phyloP scores from a whole-genome alignment of 2,113 vertebrate genomes.

The Chauna torquata region DNA sequence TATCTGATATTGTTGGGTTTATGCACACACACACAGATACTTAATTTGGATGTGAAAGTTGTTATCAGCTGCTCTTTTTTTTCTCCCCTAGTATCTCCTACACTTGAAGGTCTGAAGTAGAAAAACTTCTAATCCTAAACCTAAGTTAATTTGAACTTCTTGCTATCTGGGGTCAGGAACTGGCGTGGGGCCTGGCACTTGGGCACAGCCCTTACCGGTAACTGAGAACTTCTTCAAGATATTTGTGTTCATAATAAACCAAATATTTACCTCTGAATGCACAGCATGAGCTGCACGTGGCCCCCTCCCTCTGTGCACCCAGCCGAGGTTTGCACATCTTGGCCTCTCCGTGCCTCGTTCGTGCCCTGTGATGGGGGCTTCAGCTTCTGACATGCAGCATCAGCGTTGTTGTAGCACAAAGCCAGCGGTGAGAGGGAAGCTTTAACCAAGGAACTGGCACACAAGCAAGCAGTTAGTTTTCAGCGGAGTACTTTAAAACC shows the following conservation, averaged over 20 bases:
- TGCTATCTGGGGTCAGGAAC: no score
- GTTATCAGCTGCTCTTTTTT: neutral
- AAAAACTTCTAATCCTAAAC: neutral
- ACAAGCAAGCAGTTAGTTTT: neutral
- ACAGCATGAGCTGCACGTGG: no score
- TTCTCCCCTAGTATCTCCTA: neutral
- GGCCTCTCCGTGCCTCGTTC: neutral
- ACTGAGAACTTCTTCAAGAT: neutral
- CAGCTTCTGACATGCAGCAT: neutral
- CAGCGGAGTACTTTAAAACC: neutral
- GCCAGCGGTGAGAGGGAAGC: neutral
- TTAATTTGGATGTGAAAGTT: no score
- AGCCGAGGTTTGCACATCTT: neutral
- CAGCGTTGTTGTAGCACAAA: neutral
- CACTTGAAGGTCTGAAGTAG: neutral
- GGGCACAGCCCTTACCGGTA: neutral
- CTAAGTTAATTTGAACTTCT: neutral
- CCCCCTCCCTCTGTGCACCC: neutral
- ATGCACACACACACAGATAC: no score
- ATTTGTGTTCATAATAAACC: no score
- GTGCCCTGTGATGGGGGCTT: no score
- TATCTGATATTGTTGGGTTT: neutral
- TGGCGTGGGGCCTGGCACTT: no score
- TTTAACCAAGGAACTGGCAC: neutral
- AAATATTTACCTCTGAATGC: neutral